Percentiles rank a stretch among this genome's conserved stretches.
Evolutionary conservation across 37 sponge, comb jelly and placozoan species (phyloP).

Genomic region (Spongilla lacustris): DNA sequence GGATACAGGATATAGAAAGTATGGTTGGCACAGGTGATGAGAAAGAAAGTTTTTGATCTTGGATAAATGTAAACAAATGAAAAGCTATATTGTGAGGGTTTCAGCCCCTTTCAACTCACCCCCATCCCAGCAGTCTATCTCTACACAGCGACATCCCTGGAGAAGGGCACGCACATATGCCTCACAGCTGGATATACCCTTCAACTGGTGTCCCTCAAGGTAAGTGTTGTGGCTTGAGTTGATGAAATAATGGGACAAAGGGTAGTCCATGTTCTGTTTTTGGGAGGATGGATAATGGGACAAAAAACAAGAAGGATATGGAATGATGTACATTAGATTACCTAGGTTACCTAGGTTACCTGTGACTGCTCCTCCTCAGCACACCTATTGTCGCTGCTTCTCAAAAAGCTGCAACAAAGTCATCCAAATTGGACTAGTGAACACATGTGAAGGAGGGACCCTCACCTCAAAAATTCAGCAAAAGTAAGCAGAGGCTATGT

Average conservation of each 20-base stretch:
- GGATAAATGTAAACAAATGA: no score
- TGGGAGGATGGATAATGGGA: no score
- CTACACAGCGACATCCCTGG: slow-evolving; percentile 85
- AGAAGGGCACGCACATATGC: slow-evolving; percentile 85
- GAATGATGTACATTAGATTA: no score
- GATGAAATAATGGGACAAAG: slow-evolving; percentile 93
- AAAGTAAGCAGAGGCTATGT: slow-evolving; percentile 45
- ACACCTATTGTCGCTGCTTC: slow-evolving; percentile 62
- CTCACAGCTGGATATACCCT: slow-evolving; percentile 82
- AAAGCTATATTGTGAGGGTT: no score
- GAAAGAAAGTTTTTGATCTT: no score
- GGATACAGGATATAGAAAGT: no score
- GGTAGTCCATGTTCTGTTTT: slow-evolving; percentile 69
- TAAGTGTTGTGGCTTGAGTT: slow-evolving; percentile 96
- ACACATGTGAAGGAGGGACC: background rate
- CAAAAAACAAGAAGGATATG: background rate
- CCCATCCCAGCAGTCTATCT: slow-evolving; percentile 84
- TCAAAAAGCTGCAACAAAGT: slow-evolving; percentile 57
- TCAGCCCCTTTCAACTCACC: slow-evolving; percentile 12
- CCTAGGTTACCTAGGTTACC: no score
- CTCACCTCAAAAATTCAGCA: slow-evolving; percentile 79
- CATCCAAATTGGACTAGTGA: no score
- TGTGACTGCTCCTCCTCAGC: background rate
- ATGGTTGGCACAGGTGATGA: no score
- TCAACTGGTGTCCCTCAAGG: slow-evolving; percentile 83